Base-by-base conservation (phyloP, 1,140 invertebrate species). In the Sinonovacula constricta region DNA sequence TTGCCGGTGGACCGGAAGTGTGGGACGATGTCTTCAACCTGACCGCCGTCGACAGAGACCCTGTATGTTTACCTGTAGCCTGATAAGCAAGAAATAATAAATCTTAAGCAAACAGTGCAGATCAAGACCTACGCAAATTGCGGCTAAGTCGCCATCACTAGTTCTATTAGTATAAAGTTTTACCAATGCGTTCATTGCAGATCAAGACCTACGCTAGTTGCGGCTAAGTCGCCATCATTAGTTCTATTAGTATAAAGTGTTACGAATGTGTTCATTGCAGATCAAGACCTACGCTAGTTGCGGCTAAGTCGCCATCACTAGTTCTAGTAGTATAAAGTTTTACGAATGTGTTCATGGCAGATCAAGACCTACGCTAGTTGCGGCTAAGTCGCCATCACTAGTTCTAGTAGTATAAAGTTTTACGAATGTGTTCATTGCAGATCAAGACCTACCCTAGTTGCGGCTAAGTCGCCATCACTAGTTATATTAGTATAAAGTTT, bases 41-140 rank as follows among this genome's bases (percentile, higher is more conserved):
- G 36, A 71, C 68, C 15, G 68, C 53, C 2, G 18, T 59, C 39
- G 53, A 22, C 33, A 49, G 39, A 59, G 36, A 7, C 34, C 30
- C 54, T 33, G 68, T 71, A 71, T 7, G 63, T 67, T n/a, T n/a
- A n/a, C n/a, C n/a, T n/a, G n/a, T n/a, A n/a, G n/a, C n/a, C n/a
- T n/a, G n/a, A n/a, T n/a, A n/a, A n/a, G n/a, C n/a, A n/a, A n/a
- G n/a, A n/a, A n/a, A n/a, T n/a, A n/a, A n/a, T n/a, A 45, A 45
- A 18, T 45, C 39, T 18, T 45, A 10, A 45, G 7, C 7, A 10
- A 45, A 45, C 39, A 45, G 18, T 45, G 39, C 18, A n/a, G 39
- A 10, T 18, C 7, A 45, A 10, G 7, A 45, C 18, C 7, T 45
- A 10, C 18, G 39, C 18, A 10, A 10, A 45, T 45, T 45, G 39